Conservation (phyloP, 2,888 invertebrate genomes). For the Drosophila austrosaltans region DNA sequence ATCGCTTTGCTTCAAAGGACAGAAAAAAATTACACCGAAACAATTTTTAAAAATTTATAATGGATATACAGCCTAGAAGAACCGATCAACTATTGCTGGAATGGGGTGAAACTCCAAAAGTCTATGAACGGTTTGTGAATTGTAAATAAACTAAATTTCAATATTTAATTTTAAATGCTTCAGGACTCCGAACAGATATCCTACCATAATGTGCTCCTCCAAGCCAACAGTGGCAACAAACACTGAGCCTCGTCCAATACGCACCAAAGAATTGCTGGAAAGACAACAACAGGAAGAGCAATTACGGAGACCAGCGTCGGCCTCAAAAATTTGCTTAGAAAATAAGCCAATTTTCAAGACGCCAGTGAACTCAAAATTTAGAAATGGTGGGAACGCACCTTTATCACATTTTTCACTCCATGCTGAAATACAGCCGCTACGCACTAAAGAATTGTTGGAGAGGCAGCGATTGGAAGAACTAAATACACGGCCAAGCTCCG, state of each 20-base stretch:
- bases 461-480: slow-evolving; percentile 28
- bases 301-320: slow-evolving; percentile 2
- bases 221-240: not conserved
- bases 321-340: slow-evolving; percentile 26
- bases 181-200: not conserved
- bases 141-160: not conserved
- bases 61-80: not conserved
- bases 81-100: not conserved
- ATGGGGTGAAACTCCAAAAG: not conserved
- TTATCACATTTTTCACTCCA: not conserved
- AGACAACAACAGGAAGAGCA: slow-evolving; percentile 15
- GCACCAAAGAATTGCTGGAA: slow-evolving; percentile 33
- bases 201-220: not conserved
- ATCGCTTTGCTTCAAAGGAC: not conserved
- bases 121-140: not conserved
- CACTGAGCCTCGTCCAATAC: slow-evolving; percentile 22
- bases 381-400: not conserved
- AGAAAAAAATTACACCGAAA: not conserved
- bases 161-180: too few species aligned
- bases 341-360: not conserved
- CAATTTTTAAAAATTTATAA: not conserved
- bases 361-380: not conserved
- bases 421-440: slow-evolving; percentile 20
- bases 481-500: not conserved
- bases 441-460: slow-evolving; percentile 20